Base-by-base conservation (phyloP, 2,888 invertebrate species). In the Drosophila peninsularis region DNA sequence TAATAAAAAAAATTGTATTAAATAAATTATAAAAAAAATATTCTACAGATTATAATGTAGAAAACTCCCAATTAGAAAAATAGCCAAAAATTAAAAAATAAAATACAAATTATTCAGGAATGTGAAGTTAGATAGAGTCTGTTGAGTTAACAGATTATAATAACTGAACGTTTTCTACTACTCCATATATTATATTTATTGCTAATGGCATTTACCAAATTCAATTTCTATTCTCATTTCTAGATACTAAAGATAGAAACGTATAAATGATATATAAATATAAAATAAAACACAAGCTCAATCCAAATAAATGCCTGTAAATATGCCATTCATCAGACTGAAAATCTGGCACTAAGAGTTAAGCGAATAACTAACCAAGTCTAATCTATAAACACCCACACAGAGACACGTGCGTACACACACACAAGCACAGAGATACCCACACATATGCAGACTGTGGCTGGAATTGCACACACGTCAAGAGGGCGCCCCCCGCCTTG, bases 381-480 rank as follows among this genome's bases (percentile, higher is more conserved):
- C 45, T 55, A 45, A 55, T 61, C 37, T 65, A 70, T 69, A 55
- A 42, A 47, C 49, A 36, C 17, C 21, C 30, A 30, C 10, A 10
- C 21, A 27, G 32, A 36, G 13, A 42, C 50, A 44, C 44, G 49
- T 4, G 27, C n/a, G 30, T 10, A n/a, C 27, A 45, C 34, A 47
- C 17, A 14, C 49, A 32, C 17, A n/a, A 7, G 3, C 17, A 37
- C 14, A 41, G 41, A 52, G 11, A 49, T 13, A 13, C 17, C 17
- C 32, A 30, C 27, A 45, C 24, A 2, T 24, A 1, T 45, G 24
- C 44, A 50, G 24, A 47, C 21, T 53, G 21, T 42, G 37, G 52
- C 41, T 30, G 61, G 10, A 47, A 70, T 19, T 68, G 71, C 58
- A 71, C 65, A 72, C 57, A 50, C 34, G 24, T 41, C 24, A 10